Evolutionary conservation across 2,797 vertebrate species (phyloP).

Genomic region (Acanthurus tractus): DNA sequence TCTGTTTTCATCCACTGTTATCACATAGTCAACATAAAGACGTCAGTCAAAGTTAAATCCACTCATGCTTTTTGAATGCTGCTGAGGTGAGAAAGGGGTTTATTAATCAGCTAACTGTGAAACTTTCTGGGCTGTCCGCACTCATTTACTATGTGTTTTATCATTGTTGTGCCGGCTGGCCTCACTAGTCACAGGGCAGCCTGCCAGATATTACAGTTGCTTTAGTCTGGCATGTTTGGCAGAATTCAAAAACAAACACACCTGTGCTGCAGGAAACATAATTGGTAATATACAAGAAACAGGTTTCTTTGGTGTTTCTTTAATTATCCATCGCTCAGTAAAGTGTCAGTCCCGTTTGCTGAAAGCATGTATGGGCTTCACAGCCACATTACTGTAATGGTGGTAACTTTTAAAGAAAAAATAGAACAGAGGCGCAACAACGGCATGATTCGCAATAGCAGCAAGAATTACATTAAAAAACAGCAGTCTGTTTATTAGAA

Average conservation of each 20-base stretch:
- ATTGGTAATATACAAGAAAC: not conserved
- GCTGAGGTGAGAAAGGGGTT: constrained; percentile 9
- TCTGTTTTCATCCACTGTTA: no score
- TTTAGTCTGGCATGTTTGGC: constrained; percentile 37
- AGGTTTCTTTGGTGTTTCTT: not conserved
- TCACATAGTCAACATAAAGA: no score
- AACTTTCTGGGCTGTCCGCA: constrained; percentile 37
- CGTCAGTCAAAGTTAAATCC: not conserved
- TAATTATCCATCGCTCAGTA: not conserved
- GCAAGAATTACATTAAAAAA: no score
- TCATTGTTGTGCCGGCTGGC: constrained; percentile 42
- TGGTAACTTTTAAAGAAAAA: no score
- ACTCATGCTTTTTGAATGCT: not conserved
- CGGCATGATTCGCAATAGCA: no score
- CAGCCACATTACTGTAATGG: not conserved
- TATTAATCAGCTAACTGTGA: constrained; percentile 45
- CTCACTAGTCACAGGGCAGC: constrained; percentile 35
- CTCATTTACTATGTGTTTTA: constrained; percentile 53
- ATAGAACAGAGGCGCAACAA: no score
- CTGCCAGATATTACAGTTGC: constrained; percentile 42
- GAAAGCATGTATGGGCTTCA: not conserved
- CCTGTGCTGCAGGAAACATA: constrained; percentile 9
- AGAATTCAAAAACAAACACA: constrained; percentile 37
- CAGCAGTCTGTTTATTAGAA: no score
- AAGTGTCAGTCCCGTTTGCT: not conserved